phyloP scores from a whole-genome alignment of 2,797 vertebrate genomes.

The Onychomys leucogaster region DNA sequence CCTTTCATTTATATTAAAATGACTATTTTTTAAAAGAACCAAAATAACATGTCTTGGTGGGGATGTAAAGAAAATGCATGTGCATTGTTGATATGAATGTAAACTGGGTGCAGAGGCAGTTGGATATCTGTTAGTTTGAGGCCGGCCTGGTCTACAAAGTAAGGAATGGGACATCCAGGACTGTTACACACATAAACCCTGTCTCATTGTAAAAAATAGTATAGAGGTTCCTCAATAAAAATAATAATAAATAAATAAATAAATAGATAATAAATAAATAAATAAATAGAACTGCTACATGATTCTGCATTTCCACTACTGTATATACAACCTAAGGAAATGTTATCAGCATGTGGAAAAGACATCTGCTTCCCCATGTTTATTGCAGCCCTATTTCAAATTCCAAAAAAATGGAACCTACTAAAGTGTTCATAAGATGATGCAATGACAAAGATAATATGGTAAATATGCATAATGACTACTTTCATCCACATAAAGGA shows the following conservation, averaged over 20 bases:
- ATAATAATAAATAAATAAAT: no score
- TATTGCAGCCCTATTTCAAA: background rate
- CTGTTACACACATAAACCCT: no score
- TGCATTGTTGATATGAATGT: background rate
- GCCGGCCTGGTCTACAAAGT: no score
- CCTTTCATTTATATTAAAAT: background rate
- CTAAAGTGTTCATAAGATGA: background rate
- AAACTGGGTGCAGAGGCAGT: no score
- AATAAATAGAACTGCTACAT: background rate
- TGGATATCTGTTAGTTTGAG: no score
- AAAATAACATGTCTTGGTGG: background rate
- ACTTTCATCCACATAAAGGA: background rate
- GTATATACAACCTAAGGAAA: background rate
- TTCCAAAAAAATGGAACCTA: background rate
- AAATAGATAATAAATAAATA: no score
- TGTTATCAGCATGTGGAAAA: background rate
- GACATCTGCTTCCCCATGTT: background rate
- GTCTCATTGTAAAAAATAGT: background rate
- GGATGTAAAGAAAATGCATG: background rate
- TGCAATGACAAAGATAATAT: background rate
- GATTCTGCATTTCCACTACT: background rate
- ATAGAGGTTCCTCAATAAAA: background rate
- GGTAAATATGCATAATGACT: background rate
- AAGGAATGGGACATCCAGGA: no score
- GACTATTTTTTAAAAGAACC: background rate